Conservation (phyloP, 1,140 invertebrate genomes). For the Bradysia coprophila region DNA sequence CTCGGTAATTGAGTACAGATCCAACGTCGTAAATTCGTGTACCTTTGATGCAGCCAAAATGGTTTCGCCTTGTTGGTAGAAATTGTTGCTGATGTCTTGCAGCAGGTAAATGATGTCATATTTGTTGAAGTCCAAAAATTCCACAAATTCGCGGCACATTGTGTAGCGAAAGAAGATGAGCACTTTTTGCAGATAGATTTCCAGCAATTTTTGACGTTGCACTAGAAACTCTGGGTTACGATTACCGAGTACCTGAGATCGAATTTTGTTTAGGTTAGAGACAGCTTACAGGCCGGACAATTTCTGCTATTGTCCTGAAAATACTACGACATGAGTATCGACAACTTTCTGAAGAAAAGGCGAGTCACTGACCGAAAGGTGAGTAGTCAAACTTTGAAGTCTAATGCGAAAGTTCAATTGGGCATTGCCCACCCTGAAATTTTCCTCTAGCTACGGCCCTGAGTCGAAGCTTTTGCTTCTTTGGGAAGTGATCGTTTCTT, state of each 20-base stretch:
- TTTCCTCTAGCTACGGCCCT: too few relatives aligned
- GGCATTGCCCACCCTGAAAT: too few relatives aligned
- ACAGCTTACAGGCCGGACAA: too few relatives aligned
- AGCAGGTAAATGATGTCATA: slow-evolving; percentile 70
- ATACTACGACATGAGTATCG: too few relatives aligned
- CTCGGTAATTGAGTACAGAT: slow-evolving; percentile 70
- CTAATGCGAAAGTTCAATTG: too few relatives aligned
- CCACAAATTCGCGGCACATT: slow-evolving; percentile 53
- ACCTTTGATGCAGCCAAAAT: slow-evolving; percentile 33
- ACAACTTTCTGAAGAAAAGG: too few relatives aligned
- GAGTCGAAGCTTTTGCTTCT: too few relatives aligned
- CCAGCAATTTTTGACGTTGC: slow-evolving; percentile 54
- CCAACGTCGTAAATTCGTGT: neutral
- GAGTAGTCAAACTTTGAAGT: too few relatives aligned
- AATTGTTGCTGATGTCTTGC: slow-evolving; percentile 52
- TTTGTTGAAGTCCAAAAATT: slow-evolving; percentile 61
- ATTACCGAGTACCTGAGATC: slow-evolving; percentile 42
- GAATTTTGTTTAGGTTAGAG: too few relatives aligned
- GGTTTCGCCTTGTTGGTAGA: slow-evolving; percentile 47
- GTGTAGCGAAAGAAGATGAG: slow-evolving; percentile 35
- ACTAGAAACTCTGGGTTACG: slow-evolving; percentile 68
- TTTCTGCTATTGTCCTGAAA: too few relatives aligned
- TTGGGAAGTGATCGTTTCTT: too few relatives aligned
- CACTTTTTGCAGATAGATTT: slow-evolving; percentile 61
- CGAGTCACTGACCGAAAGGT: too few relatives aligned